Evolutionary conservation across 92 coral and sea anemone genomes (phyloP).

Genomic region (Isaurus tuberculatus): DNA sequence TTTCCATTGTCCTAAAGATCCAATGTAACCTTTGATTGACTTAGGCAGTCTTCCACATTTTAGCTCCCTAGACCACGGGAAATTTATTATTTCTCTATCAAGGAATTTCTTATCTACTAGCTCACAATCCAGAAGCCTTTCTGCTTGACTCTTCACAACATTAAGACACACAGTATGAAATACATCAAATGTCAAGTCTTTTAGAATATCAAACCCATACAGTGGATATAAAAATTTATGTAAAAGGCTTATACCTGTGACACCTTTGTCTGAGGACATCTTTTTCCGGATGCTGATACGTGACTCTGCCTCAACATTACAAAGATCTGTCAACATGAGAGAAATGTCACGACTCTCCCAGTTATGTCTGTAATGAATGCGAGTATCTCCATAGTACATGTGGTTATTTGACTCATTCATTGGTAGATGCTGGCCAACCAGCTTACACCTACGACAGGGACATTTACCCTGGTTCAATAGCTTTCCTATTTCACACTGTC

Average conservation of each 20-base stretch:
- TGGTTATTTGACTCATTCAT: not conserved
- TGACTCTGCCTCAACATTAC: constrained; percentile 67
- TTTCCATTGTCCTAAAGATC: constrained; percentile 66
- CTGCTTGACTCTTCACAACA: constrained; percentile 54
- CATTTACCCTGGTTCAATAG: constrained; percentile 70
- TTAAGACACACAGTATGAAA: constrained; percentile 56
- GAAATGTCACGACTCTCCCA: constrained; percentile 64
- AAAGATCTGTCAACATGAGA: constrained; percentile 47
- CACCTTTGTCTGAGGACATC: constrained; percentile 65
- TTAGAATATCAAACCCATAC: constrained; percentile 45
- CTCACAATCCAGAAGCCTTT: constrained; percentile 61
- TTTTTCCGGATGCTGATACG: constrained; percentile 56
- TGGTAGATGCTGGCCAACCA: constrained; percentile 48
- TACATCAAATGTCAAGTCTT: constrained; percentile 58
- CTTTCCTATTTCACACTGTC: constrained; percentile 75
- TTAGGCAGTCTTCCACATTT: constrained; percentile 58
- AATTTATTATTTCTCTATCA: constrained; percentile 58
- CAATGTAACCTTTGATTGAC: constrained; percentile 43
- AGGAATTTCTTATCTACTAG: constrained; percentile 53
- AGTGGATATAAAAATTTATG: constrained; percentile 67
- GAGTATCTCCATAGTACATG: constrained; percentile 69
- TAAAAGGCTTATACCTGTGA: constrained; percentile 71
- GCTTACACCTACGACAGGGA: constrained; percentile 74
- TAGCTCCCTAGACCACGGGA: constrained; percentile 67
- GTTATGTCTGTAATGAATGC: constrained; percentile 64